phyloP scores from a whole-genome alignment of 2,888 invertebrate species.

The Lochmaea crataegi region DNA sequence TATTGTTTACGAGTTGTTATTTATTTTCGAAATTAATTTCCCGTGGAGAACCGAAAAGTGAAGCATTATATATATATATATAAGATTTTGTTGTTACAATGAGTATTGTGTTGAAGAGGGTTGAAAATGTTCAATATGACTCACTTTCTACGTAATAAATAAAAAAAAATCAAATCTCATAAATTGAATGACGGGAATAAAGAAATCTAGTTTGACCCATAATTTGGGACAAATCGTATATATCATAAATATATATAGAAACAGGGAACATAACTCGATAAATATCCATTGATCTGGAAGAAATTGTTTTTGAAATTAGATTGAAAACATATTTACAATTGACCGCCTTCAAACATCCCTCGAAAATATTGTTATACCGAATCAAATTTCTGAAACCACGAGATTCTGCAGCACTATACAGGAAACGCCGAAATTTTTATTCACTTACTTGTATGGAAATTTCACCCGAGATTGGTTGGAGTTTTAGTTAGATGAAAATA shows the following conservation, averaged over 20 bases:
- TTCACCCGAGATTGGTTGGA: neutral
- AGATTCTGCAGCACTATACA: neutral
- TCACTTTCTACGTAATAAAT: neutral
- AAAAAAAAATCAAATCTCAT: neutral
- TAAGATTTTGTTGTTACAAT: neutral
- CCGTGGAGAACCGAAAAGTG: neutral
- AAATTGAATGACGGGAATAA: neutral
- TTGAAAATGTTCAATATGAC: neutral
- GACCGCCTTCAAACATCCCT: slow-evolving; percentile 52
- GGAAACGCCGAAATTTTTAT: slow-evolving; percentile 1
- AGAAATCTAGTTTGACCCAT: neutral
- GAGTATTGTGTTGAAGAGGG: too few species aligned
- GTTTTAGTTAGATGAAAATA: neutral
- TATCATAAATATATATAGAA: neutral
- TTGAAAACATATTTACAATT: slow-evolving; percentile 54
- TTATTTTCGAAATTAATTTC: slow-evolving; percentile 28
- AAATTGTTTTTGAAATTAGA: slow-evolving; percentile 50
- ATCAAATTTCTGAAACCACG: slow-evolving; percentile 50
- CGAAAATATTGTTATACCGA: slow-evolving; percentile 53
- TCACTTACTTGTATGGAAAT: slow-evolving; percentile 2
- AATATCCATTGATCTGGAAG: slow-evolving; percentile 26
- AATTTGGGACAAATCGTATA: neutral
- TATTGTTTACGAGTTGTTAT: slow-evolving; percentile 19
- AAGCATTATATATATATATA: too few species aligned
- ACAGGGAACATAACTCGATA: slow-evolving; percentile 22